Base-by-base conservation (phyloP, 1,140 invertebrate genomes). In the Ceratina calcarata region DNA sequence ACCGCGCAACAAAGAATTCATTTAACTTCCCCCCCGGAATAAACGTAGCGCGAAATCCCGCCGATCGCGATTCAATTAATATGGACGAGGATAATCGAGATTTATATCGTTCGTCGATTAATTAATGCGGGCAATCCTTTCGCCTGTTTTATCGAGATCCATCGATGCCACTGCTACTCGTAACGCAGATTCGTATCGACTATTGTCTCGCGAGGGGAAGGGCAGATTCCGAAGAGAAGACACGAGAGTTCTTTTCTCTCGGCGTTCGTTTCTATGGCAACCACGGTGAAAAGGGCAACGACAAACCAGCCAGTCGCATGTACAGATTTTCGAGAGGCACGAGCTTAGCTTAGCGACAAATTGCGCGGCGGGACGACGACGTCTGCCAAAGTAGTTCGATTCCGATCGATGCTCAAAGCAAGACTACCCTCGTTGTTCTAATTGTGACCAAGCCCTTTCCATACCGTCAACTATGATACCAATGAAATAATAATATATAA, bases 1-100 rank as follows among this genome's bases (percentile, higher is more conserved):
- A 51, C 58, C 32, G 22, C 49, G 16, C 45, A n/a, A 24, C 70
- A 62, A 73, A 60, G 64, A 67, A 67, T 76, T 75, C 37, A 66
- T 20, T 66, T 58, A 37, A 37, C 64, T 51, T 49, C 27, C 24
- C 62, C 16, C 15, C 27, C 12, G 18, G 6, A 27, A 67, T 15
- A 51, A 45, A 0, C 51, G 37, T 7, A 20, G 3, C 22, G 15
- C 22, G 15, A 27, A n/a, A 22, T 27, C 4, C 53, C 22, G 49
- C n/a, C 53, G 18, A 13, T 15, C 18, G 13, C 13, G 53, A 66
- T 58, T 27, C 62, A 45, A 75, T 67, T 58, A 75, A 67, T 58
- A 75, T 7, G 15, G 15, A 24, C 58, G 27, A 45, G 37, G 37
- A 62, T 62, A 72, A 72, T 72, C 70, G 37, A 37, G 53, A 60